phyloP scores from a whole-genome alignment of 2,888 invertebrate species.

The Coleophora flavipennella region DNA sequence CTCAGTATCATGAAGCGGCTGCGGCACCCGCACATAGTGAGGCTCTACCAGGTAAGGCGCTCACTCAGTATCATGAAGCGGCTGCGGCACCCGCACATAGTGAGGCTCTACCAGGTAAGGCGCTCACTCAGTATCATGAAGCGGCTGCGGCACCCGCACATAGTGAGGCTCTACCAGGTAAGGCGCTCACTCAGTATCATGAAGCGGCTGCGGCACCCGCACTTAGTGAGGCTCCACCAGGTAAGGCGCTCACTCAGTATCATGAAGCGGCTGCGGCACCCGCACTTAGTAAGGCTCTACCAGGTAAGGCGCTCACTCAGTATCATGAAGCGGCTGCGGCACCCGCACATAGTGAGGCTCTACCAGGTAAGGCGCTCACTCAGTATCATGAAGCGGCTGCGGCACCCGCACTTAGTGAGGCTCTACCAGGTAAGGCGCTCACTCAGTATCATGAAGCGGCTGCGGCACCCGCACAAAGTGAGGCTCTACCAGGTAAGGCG shows the following conservation, averaged over 20 bases:
- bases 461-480: conserved; percentile 96
- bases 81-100: conserved; percentile 95
- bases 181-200: too few species aligned
- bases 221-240: conserved; percentile 96
- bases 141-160: conserved; percentile 93
- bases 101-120: conserved; percentile 91
- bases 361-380: conserved; percentile 89
- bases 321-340: conserved; percentile 94
- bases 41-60: conserved; percentile 89
- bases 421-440: conserved; percentile 89
- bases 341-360: conserved; percentile 96
- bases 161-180: conserved; percentile 93
- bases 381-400: conserved; percentile 93
- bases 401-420: conserved; percentile 96
- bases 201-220: conserved; percentile 93
- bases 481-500: conserved; percentile 89
- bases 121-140: too few species aligned
- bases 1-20: conserved; percentile 96
- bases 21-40: conserved; percentile 95
- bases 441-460: conserved; percentile 94
- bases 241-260: too few species aligned
- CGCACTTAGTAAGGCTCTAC: conserved; percentile 96
- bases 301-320: conserved; percentile 85
- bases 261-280: conserved; percentile 93
- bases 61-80: conserved; percentile 97